A percentile compares a stretch with the other conserved stretches of the same genome.
phyloP scores from a whole-genome alignment of 35 echinoderm and acorn worm species.

The Strongylocentrotus purpuratus region DNA sequence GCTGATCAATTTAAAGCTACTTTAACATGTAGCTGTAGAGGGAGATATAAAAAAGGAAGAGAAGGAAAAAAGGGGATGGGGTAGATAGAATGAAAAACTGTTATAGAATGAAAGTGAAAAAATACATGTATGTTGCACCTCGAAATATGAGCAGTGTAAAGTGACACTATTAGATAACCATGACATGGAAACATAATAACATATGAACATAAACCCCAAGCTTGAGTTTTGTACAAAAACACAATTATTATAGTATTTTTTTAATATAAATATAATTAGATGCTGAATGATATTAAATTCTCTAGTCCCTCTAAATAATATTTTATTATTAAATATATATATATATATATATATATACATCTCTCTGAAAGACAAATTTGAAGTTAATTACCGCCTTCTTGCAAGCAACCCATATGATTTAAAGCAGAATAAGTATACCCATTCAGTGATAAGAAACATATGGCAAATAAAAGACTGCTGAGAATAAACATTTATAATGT shows the following conservation, averaged over 20 bases:
- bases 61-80: neutral
- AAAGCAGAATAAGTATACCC: no score
- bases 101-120: constrained; percentile 9
- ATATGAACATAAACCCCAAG: neutral
- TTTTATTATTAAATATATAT: neutral
- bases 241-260: neutral
- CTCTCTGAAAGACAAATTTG: neutral
- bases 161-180: neutral
- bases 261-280: neutral
- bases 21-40: constrained; percentile 52
- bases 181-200: neutral
- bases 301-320: neutral
- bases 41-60: constrained; percentile 5
- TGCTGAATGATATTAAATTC: neutral
- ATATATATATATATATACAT: neutral
- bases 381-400: neutral
- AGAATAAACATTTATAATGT: neutral
- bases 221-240: neutral
- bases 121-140: neutral
- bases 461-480: neutral
- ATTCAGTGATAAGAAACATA: neutral
- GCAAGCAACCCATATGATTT: no score
- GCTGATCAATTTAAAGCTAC: constrained; percentile 47
- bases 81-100: constrained; percentile 8
- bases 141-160: neutral